A percentile compares a stretch with the other conserved stretches of the same genome.
Evolutionary conservation across 2,797 vertebrate species (phyloP).

Genomic region (Muraenolepis orangiensis): DNA sequence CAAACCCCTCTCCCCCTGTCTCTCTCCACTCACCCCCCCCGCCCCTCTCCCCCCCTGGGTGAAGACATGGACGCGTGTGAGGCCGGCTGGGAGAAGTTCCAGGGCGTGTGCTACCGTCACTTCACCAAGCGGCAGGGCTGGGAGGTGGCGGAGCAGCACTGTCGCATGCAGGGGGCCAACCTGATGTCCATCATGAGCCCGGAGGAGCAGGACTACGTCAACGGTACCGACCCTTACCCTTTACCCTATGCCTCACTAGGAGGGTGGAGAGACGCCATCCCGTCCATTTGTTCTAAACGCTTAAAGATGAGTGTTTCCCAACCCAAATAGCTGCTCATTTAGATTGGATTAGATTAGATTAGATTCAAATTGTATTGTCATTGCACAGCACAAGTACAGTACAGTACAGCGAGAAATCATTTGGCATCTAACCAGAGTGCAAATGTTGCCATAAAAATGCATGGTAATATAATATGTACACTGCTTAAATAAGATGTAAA

Average conservation of each 20-base stretch:
- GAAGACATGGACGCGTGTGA: conserved; percentile 81
- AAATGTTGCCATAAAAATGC: no score
- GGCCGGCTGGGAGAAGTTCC: conserved; percentile 87
- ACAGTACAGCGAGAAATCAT: no score
- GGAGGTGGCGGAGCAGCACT: conserved; percentile 90
- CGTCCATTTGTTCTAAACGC: background rate
- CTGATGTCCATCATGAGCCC: conserved; percentile 86
- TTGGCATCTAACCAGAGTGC: no score
- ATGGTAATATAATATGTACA: no score
- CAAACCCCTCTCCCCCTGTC: background rate
- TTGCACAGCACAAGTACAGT: no score
- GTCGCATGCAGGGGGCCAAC: conserved; percentile 80
- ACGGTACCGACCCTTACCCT: conserved; percentile 68
- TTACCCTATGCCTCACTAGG: background rate
- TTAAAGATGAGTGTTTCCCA: background rate
- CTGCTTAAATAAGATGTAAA: no score
- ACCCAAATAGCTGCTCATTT: background rate
- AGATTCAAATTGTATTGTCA: no score
- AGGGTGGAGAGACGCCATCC: no score
- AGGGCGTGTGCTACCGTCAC: conserved; percentile 88
- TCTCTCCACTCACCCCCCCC: background rate
- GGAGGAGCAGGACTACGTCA: conserved; percentile 89
- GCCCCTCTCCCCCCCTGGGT: background rate
- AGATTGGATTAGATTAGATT: no score
- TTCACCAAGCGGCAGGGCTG: conserved; percentile 84